A percentile compares a stretch with the other conserved stretches of the same genome.
Evolutionary conservation across 2,797 vertebrate genomes (phyloP).

Genomic region (Hemitrygon akajei): DNA sequence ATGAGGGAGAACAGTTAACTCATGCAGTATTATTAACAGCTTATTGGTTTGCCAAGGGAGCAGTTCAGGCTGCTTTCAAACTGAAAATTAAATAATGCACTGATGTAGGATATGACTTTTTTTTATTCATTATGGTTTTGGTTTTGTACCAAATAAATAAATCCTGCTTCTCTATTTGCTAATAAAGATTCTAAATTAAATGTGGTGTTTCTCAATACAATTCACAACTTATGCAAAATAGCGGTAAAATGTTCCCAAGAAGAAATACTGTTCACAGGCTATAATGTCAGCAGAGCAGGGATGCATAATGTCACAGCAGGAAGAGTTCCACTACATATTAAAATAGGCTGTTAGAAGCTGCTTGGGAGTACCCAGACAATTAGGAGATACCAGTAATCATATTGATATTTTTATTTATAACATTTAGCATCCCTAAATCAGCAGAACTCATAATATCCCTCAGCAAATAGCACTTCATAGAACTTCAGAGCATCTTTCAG

Average conservation of each 20-base stretch:
- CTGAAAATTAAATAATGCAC: background rate
- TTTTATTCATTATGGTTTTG: background rate
- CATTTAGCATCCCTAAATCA: conserved; percentile 21
- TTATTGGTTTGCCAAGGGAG: background rate
- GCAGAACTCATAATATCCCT: background rate
- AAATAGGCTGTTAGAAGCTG: background rate
- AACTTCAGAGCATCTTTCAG: background rate
- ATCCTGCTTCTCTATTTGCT: background rate
- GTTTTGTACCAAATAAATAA: background rate
- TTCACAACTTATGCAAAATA: background rate
- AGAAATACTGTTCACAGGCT: background rate
- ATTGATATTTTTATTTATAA: conserved; percentile 10
- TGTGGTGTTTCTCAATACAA: background rate
- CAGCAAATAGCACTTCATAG: background rate
- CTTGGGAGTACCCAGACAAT: conserved; percentile 2
- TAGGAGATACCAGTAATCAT: background rate
- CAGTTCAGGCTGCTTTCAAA: background rate
- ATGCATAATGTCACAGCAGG: background rate
- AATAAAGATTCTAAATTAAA: background rate
- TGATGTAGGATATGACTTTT: background rate
- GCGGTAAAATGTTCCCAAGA: background rate
- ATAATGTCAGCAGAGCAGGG: background rate
- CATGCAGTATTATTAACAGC: too few relatives aligned
- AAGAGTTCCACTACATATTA: background rate
- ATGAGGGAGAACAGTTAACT: background rate